Percentiles rank a stretch among this genome's conserved stretches.
Evolutionary conservation across 2,113 vertebrate genomes (phyloP).

Genomic region (Corvus moneduloides): DNA sequence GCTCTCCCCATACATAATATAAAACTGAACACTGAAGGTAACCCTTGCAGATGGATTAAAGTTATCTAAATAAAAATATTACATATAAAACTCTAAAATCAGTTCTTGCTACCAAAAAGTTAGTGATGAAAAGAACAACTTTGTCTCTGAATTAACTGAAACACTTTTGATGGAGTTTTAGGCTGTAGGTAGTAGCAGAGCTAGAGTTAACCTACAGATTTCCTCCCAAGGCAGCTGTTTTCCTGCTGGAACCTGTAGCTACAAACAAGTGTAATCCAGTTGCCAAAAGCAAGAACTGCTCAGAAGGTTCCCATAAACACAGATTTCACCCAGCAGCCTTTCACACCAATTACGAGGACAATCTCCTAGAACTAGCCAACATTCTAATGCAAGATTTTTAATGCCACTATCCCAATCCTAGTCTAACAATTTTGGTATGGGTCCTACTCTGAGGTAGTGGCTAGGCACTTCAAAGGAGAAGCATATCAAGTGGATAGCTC

Average conservation of each 20-base stretch:
- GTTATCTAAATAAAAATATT: background rate
- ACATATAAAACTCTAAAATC: background rate
- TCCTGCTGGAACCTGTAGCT: background rate
- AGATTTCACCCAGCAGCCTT: background rate
- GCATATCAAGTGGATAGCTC: background rate
- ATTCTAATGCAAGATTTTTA: background rate
- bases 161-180: background rate
- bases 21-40: background rate
- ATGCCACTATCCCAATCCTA: background rate
- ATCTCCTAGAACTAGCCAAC: background rate
- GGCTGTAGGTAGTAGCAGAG: background rate
- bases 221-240: background rate
- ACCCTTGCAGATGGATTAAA: background rate
- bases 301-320: background rate
- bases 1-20: background rate
- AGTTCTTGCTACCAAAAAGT: background rate
- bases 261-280: background rate
- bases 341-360: background rate
- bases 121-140: background rate
- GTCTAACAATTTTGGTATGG: background rate
- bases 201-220: background rate
- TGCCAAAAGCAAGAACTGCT: background rate
- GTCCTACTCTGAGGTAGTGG: background rate
- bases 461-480: background rate
- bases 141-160: background rate